These are phyloP conservation scores for Magallana ariakensis DNA, from an alignment of 1,140 invertebrate species.

Conservation along the genomic window DNA sequence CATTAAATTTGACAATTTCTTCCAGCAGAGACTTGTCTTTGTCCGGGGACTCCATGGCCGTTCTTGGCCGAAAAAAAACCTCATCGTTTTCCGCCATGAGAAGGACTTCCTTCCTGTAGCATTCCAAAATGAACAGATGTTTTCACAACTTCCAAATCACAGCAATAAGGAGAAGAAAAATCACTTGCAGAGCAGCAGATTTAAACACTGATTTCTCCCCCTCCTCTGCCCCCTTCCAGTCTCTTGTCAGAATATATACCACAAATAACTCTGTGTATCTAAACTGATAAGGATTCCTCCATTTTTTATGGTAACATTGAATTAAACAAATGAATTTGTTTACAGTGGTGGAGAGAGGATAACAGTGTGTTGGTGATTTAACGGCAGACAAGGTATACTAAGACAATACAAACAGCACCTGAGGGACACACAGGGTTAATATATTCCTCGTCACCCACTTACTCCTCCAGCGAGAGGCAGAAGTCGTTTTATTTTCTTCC, in stretches of 20 bases:
- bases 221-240: background rate
- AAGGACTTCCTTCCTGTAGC: conserved; percentile 22
- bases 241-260: background rate
- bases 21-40: background rate
- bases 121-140: conserved; percentile 10
- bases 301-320: conserved; percentile 16
- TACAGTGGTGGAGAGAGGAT: background rate
- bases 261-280: background rate
- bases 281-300: background rate
- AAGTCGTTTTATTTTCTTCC: background rate
- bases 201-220: background rate
- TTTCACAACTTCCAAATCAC: background rate
- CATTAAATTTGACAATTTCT: conserved; percentile 16
- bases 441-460: background rate
- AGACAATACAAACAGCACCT: conserved; percentile 19
- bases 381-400: conserved; percentile 1
- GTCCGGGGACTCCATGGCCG: background rate
- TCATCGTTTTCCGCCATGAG: conserved; percentile 16
- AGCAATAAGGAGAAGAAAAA: background rate
- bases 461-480: background rate
- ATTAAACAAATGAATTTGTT: conserved; percentile 3
- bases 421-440: background rate
- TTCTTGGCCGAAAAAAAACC: conserved; percentile 4
- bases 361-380: conserved; percentile 18
- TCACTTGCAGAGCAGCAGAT: background rate